phyloP scores from a whole-genome alignment of 2,888 invertebrate species.

The Aporophyla nigra region DNA sequence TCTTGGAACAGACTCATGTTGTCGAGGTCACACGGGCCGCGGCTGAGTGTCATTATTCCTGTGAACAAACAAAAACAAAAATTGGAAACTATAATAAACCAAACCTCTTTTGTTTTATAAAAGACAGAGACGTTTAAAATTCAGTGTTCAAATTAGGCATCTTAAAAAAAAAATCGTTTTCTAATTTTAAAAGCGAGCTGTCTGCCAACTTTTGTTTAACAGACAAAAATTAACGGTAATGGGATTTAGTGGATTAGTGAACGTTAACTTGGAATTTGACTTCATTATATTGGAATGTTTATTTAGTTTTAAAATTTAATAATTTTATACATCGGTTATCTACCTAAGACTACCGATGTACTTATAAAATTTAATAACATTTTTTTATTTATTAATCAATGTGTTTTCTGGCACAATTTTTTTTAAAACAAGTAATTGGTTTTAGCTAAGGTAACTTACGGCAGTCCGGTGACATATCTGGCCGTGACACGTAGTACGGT shows the following conservation, averaged over 20 bases:
- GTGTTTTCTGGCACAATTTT: neutral
- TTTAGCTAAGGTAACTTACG: conserved; percentile 73
- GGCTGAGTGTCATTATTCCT: conserved; percentile 99
- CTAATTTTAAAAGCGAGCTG: conserved; percentile 38
- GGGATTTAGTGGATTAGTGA: conserved; percentile 45
- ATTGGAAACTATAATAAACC: conserved; percentile 8
- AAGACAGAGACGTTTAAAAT: neutral
- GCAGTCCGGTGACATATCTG: conserved; percentile 74
- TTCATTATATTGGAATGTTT: neutral
- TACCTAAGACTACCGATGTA: neutral
- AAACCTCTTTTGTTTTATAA: conserved; percentile 23
- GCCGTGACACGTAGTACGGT: conserved; percentile 74
- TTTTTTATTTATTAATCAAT: neutral
- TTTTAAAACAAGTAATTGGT: neutral
- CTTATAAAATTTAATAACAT: neutral
- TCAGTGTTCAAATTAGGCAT: conserved; percentile 18
- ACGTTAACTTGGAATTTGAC: conserved; percentile 21
- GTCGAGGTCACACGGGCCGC: conserved; percentile 99
- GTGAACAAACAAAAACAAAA: conserved; percentile 79
- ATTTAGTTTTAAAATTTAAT: conserved; percentile 6
- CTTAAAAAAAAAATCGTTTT: conserved; percentile 24
- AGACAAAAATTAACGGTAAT: conserved; percentile 31
- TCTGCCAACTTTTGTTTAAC: conserved; percentile 53
- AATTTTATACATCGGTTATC: no score
- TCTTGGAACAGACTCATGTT: conserved; percentile 99